phyloP scores from a whole-genome alignment of 2,888 invertebrate genomes.

The Sinodicranocentrus sp. region DNA sequence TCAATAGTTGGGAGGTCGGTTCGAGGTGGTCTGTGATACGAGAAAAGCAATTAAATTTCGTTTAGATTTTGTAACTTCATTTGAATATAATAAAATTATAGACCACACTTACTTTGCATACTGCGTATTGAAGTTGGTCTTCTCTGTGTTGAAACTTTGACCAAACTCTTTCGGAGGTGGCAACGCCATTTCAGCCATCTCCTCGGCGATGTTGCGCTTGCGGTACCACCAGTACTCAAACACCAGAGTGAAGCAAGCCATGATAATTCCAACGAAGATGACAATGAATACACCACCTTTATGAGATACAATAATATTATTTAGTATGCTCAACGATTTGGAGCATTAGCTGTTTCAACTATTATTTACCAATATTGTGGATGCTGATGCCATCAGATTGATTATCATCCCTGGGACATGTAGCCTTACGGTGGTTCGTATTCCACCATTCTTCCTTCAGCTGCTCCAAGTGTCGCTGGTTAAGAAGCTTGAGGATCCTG shows the following conservation, averaged over 20 bases:
- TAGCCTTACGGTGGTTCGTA: constrained; percentile 87
- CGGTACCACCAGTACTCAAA: constrained; percentile 96
- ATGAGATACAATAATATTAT: too few species aligned
- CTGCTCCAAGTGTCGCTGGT: constrained; percentile 93
- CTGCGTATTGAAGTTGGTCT: constrained; percentile 76
- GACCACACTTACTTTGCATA: constrained; percentile 74
- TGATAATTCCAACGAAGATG: constrained; percentile 95
- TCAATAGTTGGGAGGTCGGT: constrained; percentile 76
- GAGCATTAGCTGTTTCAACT: too few species aligned
- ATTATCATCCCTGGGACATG: constrained; percentile 92
- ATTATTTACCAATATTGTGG: constrained; percentile 89
- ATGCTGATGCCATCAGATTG: constrained; percentile 96
- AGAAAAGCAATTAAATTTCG: too few species aligned
- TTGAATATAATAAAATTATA: too few species aligned
- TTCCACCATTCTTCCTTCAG: constrained; percentile 99
- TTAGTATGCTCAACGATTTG: too few species aligned
- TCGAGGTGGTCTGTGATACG: constrained; percentile 60
- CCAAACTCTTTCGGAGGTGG: constrained; percentile 75
- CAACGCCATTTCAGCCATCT: constrained; percentile 76
- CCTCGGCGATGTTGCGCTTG: constrained; percentile 75
- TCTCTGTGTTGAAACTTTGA: constrained; percentile 68
- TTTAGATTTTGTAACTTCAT: too few species aligned
- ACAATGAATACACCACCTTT: constrained; percentile 90
- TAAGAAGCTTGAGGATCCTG: constrained; percentile 95
- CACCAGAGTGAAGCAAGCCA: constrained; percentile 93